These are phyloP conservation scores for Chauna torquata DNA, from an alignment of 2,113 vertebrate genomes.

Conservation along the genomic window DNA sequence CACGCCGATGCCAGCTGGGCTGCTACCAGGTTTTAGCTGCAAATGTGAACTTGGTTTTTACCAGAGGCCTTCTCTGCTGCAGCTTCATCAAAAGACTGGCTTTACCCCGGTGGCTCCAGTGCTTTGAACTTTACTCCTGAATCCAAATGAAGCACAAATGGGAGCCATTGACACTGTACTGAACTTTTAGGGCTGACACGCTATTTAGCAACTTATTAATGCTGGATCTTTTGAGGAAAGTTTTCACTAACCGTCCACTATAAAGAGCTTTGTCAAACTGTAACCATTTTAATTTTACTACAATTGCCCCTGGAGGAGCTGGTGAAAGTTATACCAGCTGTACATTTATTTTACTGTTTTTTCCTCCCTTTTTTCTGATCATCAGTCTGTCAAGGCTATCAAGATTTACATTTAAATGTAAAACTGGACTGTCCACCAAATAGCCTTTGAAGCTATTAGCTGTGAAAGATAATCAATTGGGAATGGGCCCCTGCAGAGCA, in stretches of 20 bases:
- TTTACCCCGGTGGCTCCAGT: not conserved
- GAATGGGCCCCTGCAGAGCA: conserved; percentile 78
- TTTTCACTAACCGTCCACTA: not conserved
- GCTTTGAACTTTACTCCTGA: not conserved
- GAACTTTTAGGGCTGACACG: not conserved
- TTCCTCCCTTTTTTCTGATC: conserved; percentile 32
- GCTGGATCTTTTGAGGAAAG: not conserved
- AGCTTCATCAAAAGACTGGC: not conserved
- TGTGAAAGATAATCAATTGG: conserved; percentile 87
- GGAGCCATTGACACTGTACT: not conserved
- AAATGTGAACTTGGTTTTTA: not conserved
- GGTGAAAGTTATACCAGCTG: conserved; percentile 59
- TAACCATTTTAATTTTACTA: not conserved
- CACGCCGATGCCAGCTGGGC: not conserved
- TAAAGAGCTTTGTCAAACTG: not conserved
- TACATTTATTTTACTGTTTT: conserved; percentile 34
- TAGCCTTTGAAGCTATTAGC: conserved; percentile 83
- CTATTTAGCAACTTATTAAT: not conserved
- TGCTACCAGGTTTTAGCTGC: not conserved
- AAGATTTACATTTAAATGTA: conserved; percentile 75
- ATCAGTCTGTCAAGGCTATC: conserved; percentile 48
- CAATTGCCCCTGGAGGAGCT: conserved; percentile 26
- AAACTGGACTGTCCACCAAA: conserved; percentile 69
- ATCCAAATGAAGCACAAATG: not conserved
- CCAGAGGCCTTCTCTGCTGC: not conserved